phyloP scores from a whole-genome alignment of 2,797 vertebrate genomes.

The Varecia variegata region DNA sequence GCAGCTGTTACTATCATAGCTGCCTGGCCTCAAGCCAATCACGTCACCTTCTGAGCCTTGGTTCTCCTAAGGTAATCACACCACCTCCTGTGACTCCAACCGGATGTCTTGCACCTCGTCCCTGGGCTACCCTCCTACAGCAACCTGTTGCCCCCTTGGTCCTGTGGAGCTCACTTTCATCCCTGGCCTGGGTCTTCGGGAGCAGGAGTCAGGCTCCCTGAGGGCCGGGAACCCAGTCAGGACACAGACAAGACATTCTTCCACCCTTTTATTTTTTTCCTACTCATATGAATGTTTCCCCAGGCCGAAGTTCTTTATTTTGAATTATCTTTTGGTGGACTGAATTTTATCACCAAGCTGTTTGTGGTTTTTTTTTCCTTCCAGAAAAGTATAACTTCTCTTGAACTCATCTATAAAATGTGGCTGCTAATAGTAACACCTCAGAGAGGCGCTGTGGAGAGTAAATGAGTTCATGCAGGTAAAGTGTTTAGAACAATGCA shows the following conservation, averaged over 20 bases:
- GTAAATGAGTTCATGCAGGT: neutral
- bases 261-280: neutral
- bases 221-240: neutral
- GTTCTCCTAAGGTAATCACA: neutral
- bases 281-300: neutral
- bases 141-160: neutral
- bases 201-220: neutral
- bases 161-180: neutral
- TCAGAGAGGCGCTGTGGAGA: neutral
- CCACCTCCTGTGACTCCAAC: neutral
- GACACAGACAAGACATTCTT: neutral
- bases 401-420: neutral
- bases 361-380: neutral
- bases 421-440: neutral
- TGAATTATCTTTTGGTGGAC: constrained; percentile 8
- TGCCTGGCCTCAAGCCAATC: neutral
- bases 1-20: neutral
- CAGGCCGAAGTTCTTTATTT: neutral
- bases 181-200: neutral
- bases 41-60: neutral
- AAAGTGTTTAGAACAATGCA: neutral
- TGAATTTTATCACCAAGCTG: neutral
- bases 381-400: neutral
- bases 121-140: neutral
- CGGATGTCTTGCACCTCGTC: neutral